Conservation (phyloP, 2,113 vertebrate genomes). For the Grus americana region DNA sequence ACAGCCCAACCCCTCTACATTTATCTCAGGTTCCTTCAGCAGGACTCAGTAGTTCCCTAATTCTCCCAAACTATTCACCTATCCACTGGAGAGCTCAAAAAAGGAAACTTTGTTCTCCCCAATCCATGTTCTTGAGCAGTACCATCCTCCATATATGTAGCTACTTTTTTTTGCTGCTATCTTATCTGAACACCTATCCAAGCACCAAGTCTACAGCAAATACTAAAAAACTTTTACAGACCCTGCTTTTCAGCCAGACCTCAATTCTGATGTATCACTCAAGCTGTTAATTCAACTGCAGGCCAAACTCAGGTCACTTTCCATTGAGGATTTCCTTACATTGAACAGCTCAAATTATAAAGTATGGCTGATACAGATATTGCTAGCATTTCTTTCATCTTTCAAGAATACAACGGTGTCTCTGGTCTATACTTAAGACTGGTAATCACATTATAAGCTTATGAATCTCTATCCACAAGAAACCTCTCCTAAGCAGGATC, state of each 20-base stretch:
- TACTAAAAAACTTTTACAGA: background rate
- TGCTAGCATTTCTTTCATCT: background rate
- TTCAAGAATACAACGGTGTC: background rate
- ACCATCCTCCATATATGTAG: background rate
- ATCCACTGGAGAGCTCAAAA: background rate
- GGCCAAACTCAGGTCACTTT: background rate
- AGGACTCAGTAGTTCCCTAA: background rate
- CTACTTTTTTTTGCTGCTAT: background rate
- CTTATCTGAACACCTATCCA: background rate
- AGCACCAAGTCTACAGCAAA: background rate
- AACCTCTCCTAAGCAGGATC: background rate
- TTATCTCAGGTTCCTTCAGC: background rate
- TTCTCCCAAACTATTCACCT: background rate
- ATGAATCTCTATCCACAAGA: background rate
- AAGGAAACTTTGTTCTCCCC: background rate
- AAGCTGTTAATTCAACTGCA: background rate
- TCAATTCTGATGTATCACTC: background rate
- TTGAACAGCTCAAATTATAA: rapidly evolving
- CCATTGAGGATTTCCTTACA: background rate
- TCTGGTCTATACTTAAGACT: background rate
- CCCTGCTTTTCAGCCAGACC: background rate
- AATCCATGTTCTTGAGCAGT: background rate
- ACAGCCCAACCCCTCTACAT: background rate
- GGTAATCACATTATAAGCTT: background rate
- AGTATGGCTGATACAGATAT: background rate